These are phyloP conservation scores for Hydriomena furcata DNA, from an alignment of 2,888 invertebrate genomes.

Conservation along the genomic window DNA sequence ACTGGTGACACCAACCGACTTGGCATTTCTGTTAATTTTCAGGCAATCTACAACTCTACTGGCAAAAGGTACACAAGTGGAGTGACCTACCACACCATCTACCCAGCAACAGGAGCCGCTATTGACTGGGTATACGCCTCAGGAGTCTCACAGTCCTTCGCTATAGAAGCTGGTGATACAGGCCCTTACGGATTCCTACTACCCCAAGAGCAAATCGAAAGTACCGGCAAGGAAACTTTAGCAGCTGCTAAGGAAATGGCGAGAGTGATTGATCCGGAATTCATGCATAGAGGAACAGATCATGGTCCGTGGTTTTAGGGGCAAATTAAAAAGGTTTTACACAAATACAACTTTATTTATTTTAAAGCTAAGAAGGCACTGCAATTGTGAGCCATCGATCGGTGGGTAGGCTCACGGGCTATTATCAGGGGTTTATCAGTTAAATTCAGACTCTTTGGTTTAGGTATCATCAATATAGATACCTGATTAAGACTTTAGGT, in stretches of 20 bases:
- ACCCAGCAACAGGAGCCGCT: conserved; percentile 44
- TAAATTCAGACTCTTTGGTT: too few species aligned
- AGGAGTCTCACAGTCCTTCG: conserved; percentile 42
- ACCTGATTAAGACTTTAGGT: too few species aligned
- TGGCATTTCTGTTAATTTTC: conserved; percentile 1
- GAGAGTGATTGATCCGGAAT: conserved; percentile 28
- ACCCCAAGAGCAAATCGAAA: conserved; percentile 42
- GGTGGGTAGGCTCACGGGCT: conserved; percentile 22
- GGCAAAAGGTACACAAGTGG: conserved; percentile 41
- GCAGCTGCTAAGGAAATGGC: conserved; percentile 40
- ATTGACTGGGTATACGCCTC: conserved; percentile 48
- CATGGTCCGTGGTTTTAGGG: conserved; percentile 38
- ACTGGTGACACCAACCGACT: background rate
- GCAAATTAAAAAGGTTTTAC: conserved; percentile 40
- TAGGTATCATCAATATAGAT: too few species aligned
- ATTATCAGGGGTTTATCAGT: too few species aligned
- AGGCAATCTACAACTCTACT: conserved; percentile 44
- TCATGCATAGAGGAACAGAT: conserved; percentile 6
- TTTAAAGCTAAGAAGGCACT: conserved; percentile 54
- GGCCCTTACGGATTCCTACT: conserved; percentile 45
- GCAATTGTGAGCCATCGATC: conserved; percentile 33
- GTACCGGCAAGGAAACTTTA: conserved; percentile 43
- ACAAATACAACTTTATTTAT: conserved; percentile 57
- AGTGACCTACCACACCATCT: conserved; percentile 38
- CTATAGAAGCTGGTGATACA: conserved; percentile 43